Base-by-base conservation (phyloP, 2,888 invertebrate species). In the Torymus auratus region DNA sequence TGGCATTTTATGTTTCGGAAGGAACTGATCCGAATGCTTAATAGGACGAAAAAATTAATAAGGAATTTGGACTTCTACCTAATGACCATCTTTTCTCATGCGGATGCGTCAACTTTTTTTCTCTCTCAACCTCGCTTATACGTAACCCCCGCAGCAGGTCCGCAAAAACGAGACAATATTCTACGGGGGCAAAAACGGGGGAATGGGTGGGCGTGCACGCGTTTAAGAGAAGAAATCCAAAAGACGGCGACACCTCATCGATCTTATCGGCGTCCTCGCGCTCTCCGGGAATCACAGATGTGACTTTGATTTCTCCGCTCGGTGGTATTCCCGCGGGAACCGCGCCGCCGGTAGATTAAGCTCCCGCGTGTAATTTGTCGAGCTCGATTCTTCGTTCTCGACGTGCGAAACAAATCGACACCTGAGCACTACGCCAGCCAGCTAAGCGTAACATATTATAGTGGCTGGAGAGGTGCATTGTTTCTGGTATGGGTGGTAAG, bases 231-330 rank as follows among this genome's bases (percentile, higher is more conserved):
- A 73, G 71, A 71, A 73, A 74, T 50, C 64, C 58, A 76, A 83
- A 82, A 84, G 80, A 73, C 71, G 82, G 41, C 78, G 65, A 83
- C 79, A 83, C 83, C 86, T 89, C 90, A 91, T 91, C 90, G 90
- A 91, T 91, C 91, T 91, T 90, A 81, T 72, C 81, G 80, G 85
- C 84, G 83, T 84, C 85, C 41, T 41, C 85, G 86, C 84, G 41
- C 41, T 64, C 52, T 83, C 88, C 85, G 83, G 85, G 86, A 87
- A 86, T 88, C 90, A 89, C 91, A 91, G 91, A 91, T 91, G 91
- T 88, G 91, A 90, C 91, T 89, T 88, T 91, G 91, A 90, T 90
- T 89, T 85, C 82, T 84, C 87, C 88, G 87, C 87, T 86, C 84
- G 86, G 84, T 82, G 69, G 23, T 20, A 85, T 86, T 87, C 91